Base-by-base conservation (phyloP, 2,797 vertebrate genomes). In the Fistularia tabacaria region DNA sequence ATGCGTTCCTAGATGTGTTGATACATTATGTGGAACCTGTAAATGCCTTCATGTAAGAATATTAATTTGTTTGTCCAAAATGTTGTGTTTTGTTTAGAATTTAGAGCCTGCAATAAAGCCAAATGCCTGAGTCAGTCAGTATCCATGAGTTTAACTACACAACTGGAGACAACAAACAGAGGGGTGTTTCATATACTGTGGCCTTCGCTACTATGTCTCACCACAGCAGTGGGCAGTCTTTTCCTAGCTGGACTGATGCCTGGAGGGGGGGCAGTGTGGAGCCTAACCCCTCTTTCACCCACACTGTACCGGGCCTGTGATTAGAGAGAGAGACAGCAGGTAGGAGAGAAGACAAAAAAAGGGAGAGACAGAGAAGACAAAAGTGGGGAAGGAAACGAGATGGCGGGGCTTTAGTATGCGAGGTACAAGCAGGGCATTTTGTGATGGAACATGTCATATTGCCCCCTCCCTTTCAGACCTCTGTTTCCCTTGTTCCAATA, bases 171-270 rank as follows among this genome's bases (percentile, higher is more conserved):
- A 41, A 51, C 14, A 64, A 54, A 56, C 7, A 66, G 36, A 51
- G 15, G 10, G 51, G n/a, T 11, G 42, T 50, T 59, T 57, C 6
- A 59, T 7, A 51, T 67, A 69, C 1, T 9, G 46, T 65, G 61
- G 49, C 64, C 64, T 72, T 62, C 14, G 62, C 79, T 74, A 76
- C 57, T 74, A 54, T 69, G 65, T 90, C 90, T 91, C 90, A 92
- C 91, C 91, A 90, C 85, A 77, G 90, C 80, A 85, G 87, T 90
- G 88, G 90, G 85, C 84, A 91, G 88, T 89, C 90, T 91, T 91
- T 92, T 92, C 88, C 88, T 89, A 89, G 88, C 80, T 82, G 88
- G 86, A 87, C 78, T 88, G 87, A 87, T 82, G 87, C 83, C 89
- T 85, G 85, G 80, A 71, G 81, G 83, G 77, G 76, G 85, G 75